Base-by-base conservation (phyloP, 2,113 vertebrate genomes). In the Erpornis zantholeuca region DNA sequence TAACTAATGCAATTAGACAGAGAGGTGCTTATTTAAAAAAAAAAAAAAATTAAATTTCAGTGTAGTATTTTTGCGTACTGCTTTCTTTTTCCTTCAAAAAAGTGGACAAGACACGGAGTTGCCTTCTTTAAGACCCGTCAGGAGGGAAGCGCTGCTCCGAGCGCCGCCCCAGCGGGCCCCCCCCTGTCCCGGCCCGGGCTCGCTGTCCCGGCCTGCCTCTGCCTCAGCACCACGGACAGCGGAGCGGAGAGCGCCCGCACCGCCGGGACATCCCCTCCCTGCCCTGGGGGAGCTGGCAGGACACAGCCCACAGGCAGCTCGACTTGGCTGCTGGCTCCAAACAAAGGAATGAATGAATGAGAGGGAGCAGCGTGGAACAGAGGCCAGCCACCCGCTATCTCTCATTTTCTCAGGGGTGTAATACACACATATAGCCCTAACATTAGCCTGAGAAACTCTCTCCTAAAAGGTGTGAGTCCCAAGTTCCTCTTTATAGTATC, bases 1-100 rank as follows among this genome's bases (percentile, higher is more conserved):
- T 95, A 91, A 84, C 77, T 78, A 96, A 94, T 80, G 70, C 50
- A 91, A 92, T 95, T 95, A 93, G 36, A 40, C n/a, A 52, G 60
- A 33, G 56, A 53, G 18, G 52, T 31, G 8, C 8, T 14, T 64
- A 49, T 64, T 44, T 44, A 17, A 44, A 44, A 44, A 44, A 63
- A n/a, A n/a, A n/a, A 77, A 70, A 35, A 65, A 18, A n/a, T 38
- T 36, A 49, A 75, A 75, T 53, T 83, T 69, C 42, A 33, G 38
- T 53, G 42, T 44, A n/a, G 7, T 14, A 38, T 38, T 63, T 88
- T 88, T 63, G 23, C 29, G 11, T 17, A 15, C 23, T 7, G 33
- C 28, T 92, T 82, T 36, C 7, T 18, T 65, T 70, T 60, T 22
- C n/a, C 56, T 28, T 40, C 56, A 71, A 59, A 65, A 15, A n/a